Evolutionary conservation across 1,140 invertebrate species (phyloP).

Genomic region (Diachasma alloeum): DNA sequence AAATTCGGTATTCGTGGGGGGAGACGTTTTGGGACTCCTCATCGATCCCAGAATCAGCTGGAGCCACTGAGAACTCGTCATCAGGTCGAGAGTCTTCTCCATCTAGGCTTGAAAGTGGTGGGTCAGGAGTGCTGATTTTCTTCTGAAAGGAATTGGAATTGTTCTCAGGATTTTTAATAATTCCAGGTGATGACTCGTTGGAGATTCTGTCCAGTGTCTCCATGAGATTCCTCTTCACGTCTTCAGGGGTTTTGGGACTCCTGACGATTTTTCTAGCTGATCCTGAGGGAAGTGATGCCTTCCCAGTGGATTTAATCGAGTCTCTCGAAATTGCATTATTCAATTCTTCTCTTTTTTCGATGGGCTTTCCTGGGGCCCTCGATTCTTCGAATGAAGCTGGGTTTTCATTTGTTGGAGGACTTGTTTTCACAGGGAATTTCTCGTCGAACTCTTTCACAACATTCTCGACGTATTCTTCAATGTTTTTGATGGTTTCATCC

Average conservation of each 20-base stretch:
- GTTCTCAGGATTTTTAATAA: neutral
- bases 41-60: constrained; percentile 19
- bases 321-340: neutral
- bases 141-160: neutral
- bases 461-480: neutral
- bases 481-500: neutral
- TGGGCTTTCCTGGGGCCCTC: no score
- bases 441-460: neutral
- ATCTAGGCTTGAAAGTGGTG: neutral
- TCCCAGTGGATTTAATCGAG: constrained; percentile 3
- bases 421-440: neutral
- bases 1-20: neutral
- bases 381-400: neutral
- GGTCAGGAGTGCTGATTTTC: neutral
- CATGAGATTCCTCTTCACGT: neutral
- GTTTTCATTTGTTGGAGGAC: neutral
- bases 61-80: neutral
- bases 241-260: neutral
- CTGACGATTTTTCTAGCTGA: neutral
- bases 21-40: constrained; percentile 12
- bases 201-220: neutral
- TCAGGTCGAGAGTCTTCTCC: neutral
- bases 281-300: no score
- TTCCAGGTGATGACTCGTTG: neutral
- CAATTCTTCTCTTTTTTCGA: no score